phyloP scores from a whole-genome alignment of 2,113 vertebrate species.

The Myocastor coypus region DNA sequence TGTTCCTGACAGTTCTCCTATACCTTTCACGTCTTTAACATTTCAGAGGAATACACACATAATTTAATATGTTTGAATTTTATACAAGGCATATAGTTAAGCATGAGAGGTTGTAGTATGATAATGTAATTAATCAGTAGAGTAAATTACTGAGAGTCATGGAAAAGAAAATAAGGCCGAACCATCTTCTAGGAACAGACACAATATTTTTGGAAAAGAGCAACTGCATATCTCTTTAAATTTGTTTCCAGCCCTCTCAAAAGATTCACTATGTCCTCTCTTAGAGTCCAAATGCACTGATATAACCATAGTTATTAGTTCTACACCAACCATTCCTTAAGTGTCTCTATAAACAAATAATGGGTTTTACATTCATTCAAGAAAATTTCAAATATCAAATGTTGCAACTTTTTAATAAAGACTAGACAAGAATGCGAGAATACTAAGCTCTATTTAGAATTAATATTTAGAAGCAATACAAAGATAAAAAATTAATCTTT shows the following conservation, averaged over 20 bases:
- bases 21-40: neutral
- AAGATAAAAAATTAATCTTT: neutral
- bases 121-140: neutral
- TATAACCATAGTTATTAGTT: neutral
- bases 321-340: neutral
- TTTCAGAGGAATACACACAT: neutral
- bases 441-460: neutral
- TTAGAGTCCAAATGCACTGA: conserved; percentile 22
- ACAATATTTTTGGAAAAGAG: neutral
- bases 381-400: conserved; percentile 39
- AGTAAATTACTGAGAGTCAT: neutral
- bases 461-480: neutral
- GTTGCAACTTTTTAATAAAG: neutral
- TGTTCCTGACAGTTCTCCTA: neutral
- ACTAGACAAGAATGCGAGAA: neutral
- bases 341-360: conserved; percentile 37
- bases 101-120: neutral
- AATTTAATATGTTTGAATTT: neutral
- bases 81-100: neutral
- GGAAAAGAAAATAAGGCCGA: neutral
- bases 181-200: neutral
- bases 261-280: neutral
- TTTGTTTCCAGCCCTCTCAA: neutral
- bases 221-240: neutral
- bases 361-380: conserved; percentile 11